Evolutionary conservation across 2,797 vertebrate genomes (phyloP).

Genomic region (Catamblyrhynchus diadema): DNA sequence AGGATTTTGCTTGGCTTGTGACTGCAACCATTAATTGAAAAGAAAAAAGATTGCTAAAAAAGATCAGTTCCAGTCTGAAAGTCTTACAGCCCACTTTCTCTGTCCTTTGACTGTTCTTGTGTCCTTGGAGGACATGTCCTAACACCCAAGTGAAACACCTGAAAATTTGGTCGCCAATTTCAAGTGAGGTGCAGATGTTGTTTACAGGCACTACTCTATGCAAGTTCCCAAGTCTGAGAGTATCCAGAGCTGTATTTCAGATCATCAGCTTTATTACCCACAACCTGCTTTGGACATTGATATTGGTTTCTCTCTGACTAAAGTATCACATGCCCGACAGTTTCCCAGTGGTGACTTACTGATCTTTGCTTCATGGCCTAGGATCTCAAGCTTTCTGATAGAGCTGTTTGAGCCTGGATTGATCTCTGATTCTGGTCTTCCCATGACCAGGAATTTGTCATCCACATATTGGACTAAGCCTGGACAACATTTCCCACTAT

Average conservation of each 20-base stretch:
- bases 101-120: not conserved
- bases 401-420: not conserved
- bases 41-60: not conserved
- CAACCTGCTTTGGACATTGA: not conserved
- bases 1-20: conserved; percentile 21
- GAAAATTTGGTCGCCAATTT: not conserved
- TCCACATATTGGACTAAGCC: not conserved
- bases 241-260: not conserved
- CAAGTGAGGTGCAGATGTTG: not conserved
- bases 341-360: not conserved
- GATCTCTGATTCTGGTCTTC: not conserved
- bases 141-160: not conserved
- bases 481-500: not conserved
- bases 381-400: not conserved
- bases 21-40: conserved; percentile 13
- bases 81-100: not conserved
- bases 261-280: not conserved
- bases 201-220: not conserved
- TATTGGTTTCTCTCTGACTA: not conserved
- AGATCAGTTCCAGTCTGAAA: not conserved
- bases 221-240: not conserved
- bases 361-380: not conserved
- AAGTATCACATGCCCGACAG: not conserved
- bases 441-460: not conserved
- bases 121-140: not conserved